phyloP scores from a whole-genome alignment of 2,888 invertebrate species.

The Blera fallax region DNA sequence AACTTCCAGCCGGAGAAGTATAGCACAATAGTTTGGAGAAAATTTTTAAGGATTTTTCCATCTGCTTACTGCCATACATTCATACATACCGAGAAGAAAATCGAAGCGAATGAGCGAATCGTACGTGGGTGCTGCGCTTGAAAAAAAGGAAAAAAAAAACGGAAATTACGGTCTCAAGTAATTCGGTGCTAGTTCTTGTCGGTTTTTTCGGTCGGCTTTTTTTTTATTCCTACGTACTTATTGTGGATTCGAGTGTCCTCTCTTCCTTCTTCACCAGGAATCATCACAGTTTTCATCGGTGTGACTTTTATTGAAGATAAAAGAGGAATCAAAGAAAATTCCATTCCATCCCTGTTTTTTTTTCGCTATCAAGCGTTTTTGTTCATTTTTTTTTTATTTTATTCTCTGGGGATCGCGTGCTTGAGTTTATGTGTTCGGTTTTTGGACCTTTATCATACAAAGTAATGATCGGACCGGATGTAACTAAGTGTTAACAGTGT shows the following conservation, averaged over 20 bases:
- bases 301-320: constrained; percentile 41
- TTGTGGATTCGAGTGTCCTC: constrained; percentile 35
- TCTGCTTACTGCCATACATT: constrained; percentile 70
- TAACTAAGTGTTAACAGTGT: constrained; percentile 27
- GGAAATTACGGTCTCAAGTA: constrained; percentile 49
- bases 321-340: constrained; percentile 24
- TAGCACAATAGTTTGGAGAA: constrained; percentile 34
- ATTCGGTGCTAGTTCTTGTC: constrained; percentile 52
- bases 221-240: constrained; percentile 24
- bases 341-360: constrained; percentile 23
- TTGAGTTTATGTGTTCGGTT: constrained; percentile 40
- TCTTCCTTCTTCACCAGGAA: constrained; percentile 15
- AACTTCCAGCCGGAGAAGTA: constrained; percentile 45
- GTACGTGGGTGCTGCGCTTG: constrained; percentile 56
- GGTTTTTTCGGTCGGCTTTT: constrained; percentile 62
- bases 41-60: constrained; percentile 43
- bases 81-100: constrained; percentile 56
- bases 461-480: constrained; percentile 45
- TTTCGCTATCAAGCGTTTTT: constrained; percentile 32
- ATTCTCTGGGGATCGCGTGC: constrained; percentile 4
- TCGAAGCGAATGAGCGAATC: constrained; percentile 60
- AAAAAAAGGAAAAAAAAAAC: constrained; percentile 33
- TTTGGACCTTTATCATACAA: constrained; percentile 19
- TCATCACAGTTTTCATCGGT: constrained; percentile 28
- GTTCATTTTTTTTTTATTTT: neutral